Evolutionary conservation across 2,888 invertebrate genomes (phyloP).

Genomic region (Thereva nobilitata): DNA sequence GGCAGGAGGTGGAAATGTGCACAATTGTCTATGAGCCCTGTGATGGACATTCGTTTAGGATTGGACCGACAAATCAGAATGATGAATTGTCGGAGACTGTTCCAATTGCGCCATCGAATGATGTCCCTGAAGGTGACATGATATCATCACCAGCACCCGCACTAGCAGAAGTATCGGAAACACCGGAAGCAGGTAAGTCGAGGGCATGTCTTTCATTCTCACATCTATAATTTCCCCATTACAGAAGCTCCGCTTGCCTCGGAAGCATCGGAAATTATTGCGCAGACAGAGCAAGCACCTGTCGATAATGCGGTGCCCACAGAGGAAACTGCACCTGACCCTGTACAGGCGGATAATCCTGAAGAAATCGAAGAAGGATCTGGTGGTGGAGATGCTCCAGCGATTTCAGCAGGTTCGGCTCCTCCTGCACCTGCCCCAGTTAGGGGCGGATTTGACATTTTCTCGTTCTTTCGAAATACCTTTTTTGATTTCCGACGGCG

Average conservation of each 20-base stretch:
- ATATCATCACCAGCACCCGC: conserved; percentile 37
- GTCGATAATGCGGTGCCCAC: conserved; percentile 11
- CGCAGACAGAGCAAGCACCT: conserved; percentile 26
- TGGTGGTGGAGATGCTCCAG: conserved; percentile 56
- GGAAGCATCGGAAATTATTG: conserved; percentile 30
- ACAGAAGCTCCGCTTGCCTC: conserved; percentile 5
- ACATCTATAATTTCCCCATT: too few species aligned
- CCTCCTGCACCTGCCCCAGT: conserved; percentile 43
- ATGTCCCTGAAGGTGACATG: conserved; percentile 62
- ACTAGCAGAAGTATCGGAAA: too few species aligned
- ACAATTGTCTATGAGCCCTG: conserved; percentile 78
- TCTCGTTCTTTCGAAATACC: conserved; percentile 54
- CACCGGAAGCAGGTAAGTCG: too few species aligned
- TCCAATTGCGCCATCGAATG: conserved; percentile 46
- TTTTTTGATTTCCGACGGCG: conserved; percentile 44
- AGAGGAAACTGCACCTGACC: conserved; percentile 6
- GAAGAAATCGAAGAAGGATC: conserved; percentile 60
- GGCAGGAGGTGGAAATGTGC: conserved; percentile 72
- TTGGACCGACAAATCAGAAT: conserved; percentile 59
- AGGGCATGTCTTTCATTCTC: too few species aligned
- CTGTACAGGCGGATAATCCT: not conserved
- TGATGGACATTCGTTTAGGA: conserved; percentile 74
- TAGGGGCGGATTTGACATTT: conserved; percentile 53
- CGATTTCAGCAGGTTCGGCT: conserved; percentile 18
- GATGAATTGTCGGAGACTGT: not conserved